Percentiles rank a stretch among this genome's conserved stretches.
Evolutionary conservation across 2,888 invertebrate species (phyloP).

Genomic region (Drosophila mayaguana): DNA sequence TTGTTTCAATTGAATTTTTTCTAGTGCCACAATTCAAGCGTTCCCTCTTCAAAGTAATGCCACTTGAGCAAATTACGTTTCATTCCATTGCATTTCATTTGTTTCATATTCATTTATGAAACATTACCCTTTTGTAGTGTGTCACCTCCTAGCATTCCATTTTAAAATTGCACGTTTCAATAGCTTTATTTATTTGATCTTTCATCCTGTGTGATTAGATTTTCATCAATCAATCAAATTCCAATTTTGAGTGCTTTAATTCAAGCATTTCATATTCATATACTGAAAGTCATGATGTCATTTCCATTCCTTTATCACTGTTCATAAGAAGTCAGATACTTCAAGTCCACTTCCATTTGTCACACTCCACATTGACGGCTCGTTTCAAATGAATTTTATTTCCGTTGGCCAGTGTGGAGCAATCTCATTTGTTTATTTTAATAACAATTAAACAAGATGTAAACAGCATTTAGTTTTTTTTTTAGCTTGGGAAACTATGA

Average conservation of each 20-base stretch:
- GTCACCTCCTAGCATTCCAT: neutral
- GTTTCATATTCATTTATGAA: no score
- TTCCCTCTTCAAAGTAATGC: neutral
- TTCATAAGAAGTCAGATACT: neutral
- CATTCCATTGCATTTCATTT: no score
- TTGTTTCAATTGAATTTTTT: no score
- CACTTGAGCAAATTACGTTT: no score
- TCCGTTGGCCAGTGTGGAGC: slow-evolving; percentile 37
- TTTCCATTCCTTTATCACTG: neutral
- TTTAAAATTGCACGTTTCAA: no score
- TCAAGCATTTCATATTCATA: neutral
- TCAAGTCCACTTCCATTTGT: neutral
- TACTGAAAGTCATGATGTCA: no score
- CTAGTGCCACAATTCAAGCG: neutral
- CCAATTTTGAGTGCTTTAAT: neutral
- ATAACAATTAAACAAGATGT: slow-evolving; percentile 54
- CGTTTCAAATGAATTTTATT: neutral
- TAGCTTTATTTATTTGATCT: neutral
- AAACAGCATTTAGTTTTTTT: slow-evolving; percentile 23
- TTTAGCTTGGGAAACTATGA: slow-evolving; percentile 42
- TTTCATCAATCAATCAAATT: neutral
- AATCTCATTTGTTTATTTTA: slow-evolving; percentile 50
- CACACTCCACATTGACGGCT: neutral
- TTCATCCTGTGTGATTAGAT: no score
- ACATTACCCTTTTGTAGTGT: no score